A percentile compares a stretch with the other conserved stretches of the same genome.
Conservation (phyloP, 2,797 vertebrate genomes). For the Pampus argenteus region DNA sequence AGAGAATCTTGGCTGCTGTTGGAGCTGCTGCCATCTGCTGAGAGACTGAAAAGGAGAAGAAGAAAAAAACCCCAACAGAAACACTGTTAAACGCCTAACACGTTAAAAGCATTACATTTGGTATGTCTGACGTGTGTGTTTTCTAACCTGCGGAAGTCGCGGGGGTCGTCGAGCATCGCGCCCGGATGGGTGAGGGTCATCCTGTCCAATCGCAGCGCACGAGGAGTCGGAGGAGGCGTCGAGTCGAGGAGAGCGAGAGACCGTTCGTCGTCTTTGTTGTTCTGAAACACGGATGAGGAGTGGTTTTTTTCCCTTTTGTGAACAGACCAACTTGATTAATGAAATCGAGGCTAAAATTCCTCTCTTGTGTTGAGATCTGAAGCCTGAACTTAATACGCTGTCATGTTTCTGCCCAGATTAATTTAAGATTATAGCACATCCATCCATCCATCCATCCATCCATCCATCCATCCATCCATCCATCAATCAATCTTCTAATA, state of each 20-base stretch:
- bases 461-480: too few relatives aligned
- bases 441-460: too few relatives aligned
- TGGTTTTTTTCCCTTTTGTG: neutral
- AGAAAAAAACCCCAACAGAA: neutral
- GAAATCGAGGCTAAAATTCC: neutral
- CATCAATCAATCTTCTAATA: too few relatives aligned
- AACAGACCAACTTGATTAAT: neutral
- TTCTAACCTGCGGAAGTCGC: constrained; percentile 86
- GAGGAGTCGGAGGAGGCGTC: constrained; percentile 89
- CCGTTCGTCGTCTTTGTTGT: constrained; percentile 91
- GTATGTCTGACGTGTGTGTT: neutral
- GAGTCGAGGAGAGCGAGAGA: constrained; percentile 90
- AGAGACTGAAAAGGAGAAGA: constrained; percentile 69
- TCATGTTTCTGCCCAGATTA: neutral
- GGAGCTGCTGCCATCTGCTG: constrained; percentile 83
- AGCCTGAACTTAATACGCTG: neutral
- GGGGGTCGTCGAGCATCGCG: constrained; percentile 88
- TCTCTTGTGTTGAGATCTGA: neutral
- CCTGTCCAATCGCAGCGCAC: constrained; percentile 89
- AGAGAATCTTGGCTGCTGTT: constrained; percentile 91
- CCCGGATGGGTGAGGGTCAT: constrained; percentile 92
- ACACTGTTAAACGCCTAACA: too few relatives aligned
- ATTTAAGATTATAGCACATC: too few relatives aligned
- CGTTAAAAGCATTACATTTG: neutral
- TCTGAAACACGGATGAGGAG: constrained; percentile 72